phyloP scores from a whole-genome alignment of 2,888 invertebrate genomes.

The Cantharis rustica region DNA sequence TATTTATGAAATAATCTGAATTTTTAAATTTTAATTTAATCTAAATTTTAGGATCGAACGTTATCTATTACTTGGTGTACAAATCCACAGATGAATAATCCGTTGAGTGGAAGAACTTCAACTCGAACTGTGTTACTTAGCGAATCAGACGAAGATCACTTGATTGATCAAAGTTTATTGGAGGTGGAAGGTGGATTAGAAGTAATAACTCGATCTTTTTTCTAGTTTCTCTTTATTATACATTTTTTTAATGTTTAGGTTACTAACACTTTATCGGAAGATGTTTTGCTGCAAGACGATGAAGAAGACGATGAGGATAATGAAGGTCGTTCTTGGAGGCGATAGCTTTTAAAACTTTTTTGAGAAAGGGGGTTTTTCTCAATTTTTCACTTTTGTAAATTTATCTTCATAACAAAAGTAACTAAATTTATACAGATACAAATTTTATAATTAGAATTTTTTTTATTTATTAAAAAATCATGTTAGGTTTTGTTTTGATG shows the following conservation, averaged over 20 bases:
- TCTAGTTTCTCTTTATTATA: neutral
- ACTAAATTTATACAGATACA: constrained; percentile 1
- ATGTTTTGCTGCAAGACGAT: constrained; percentile 76
- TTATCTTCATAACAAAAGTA: constrained; percentile 5
- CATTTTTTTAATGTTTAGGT: constrained; percentile 35
- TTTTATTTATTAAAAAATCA: neutral
- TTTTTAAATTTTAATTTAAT: neutral
- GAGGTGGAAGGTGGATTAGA: constrained; percentile 56
- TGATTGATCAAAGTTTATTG: constrained; percentile 52
- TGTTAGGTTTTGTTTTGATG: neutral
- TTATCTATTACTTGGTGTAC: constrained; percentile 55
- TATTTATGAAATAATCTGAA: too few relatives aligned
- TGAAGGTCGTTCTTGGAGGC: constrained; percentile 87
- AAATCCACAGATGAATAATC: constrained; percentile 44
- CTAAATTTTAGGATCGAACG: constrained; percentile 49
- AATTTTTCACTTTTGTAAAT: constrained; percentile 31
- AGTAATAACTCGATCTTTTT: constrained; percentile 41
- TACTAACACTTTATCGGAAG: constrained; percentile 60
- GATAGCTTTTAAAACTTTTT: constrained; percentile 62
- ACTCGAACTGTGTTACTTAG: constrained; percentile 50
- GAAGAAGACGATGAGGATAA: constrained; percentile 88
- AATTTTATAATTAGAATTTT: neutral
- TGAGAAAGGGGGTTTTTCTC: constrained; percentile 12
- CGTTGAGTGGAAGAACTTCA: constrained; percentile 42
- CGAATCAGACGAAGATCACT: constrained; percentile 55